These are phyloP conservation scores for Chrysopa pallens DNA, from an alignment of 1,140 invertebrate genomes.

Conservation along the genomic window DNA sequence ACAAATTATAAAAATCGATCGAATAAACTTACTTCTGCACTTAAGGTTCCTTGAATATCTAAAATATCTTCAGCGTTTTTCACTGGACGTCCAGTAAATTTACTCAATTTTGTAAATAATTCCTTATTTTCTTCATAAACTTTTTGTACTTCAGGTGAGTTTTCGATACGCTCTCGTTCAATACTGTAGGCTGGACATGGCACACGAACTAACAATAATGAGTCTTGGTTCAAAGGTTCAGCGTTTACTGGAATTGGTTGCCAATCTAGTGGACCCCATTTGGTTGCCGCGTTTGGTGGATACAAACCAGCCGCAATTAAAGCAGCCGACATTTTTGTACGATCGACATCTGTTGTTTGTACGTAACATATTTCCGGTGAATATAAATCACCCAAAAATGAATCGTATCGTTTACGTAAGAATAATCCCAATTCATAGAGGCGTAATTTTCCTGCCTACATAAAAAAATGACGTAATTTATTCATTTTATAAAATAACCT, in stretches of 20 bases:
- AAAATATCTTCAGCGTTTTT: constrained; percentile 39
- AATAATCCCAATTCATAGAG: constrained; percentile 42
- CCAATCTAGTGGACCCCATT: constrained; percentile 47
- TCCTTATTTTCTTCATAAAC: constrained; percentile 27
- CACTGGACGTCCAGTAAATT: constrained; percentile 33
- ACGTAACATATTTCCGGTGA: constrained; percentile 41
- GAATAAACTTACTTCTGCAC: constrained; percentile 33
- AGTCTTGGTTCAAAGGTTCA: constrained; percentile 35
- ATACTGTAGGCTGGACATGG: constrained; percentile 36
- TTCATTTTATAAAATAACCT: no score
- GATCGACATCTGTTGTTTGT: constrained; percentile 49
- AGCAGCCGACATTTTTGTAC: constrained; percentile 57
- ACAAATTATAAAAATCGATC: not conserved
- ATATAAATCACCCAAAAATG: constrained; percentile 39
- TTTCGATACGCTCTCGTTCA: constrained; percentile 27
- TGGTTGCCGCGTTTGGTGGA: constrained; percentile 37
- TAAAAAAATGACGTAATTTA: constrained; percentile 3
- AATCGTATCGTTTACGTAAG: constrained; percentile 37
- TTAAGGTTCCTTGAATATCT: constrained; percentile 40
- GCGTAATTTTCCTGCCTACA: constrained; percentile 40
- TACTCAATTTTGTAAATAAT: constrained; percentile 32
- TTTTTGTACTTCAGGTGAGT: constrained; percentile 25
- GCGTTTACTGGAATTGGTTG: constrained; percentile 57
- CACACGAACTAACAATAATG: constrained; percentile 35
- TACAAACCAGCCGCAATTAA: constrained; percentile 51